Base-by-base conservation (phyloP, 2,888 invertebrate genomes). In the Rhamnusium bicolor region DNA sequence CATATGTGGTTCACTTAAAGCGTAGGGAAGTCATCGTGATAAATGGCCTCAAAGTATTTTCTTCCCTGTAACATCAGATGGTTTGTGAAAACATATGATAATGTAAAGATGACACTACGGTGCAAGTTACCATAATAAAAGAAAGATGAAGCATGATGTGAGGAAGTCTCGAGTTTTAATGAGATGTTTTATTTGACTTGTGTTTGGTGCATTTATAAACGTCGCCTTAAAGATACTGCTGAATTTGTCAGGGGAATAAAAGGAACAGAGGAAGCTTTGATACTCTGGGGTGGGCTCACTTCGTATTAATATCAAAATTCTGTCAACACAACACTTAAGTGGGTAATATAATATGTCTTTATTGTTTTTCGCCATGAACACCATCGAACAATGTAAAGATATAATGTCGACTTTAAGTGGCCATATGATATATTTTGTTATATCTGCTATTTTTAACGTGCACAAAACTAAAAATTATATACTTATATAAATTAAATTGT, bases 111-210 rank as follows among this genome's bases (percentile, higher is more conserved):
- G 69, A 63, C 56, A 53, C 60, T 69, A 54, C 73, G 51, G 21
- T 71, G 71, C 62, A 49, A 63, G 71, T 71, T 63, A 67, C 54
- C 66, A 63, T 74, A 68, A 71, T 66, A 70, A 69, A 76, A 73
- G 69, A 71, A 73, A 71, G 70, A 70, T 68, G 66, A 71, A 77
- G 69, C 75, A 80, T 78, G 76, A 77, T 72, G 71, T 73, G 75
- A 71, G 69, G 66, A 75, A 74, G 58, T 71, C 73, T 79, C 65
- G 73, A 71, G 72, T 79, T 77, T 77, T 79, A 78, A 80, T 78
- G 77, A 79, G 71, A 79, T 77, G 76, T 75, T 77, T 77, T 80
- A 80, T 80, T 80, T 79, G 77, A 79, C 71, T 79, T 77, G 68
- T 74, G 75, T 75, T 80, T 61, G 72, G 71, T 74, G 76, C 73